Percentiles rank a stretch among this genome's conserved stretches.
Conservation (phyloP, 1,140 invertebrate species). For the Oryzaephilus surinamensis region DNA sequence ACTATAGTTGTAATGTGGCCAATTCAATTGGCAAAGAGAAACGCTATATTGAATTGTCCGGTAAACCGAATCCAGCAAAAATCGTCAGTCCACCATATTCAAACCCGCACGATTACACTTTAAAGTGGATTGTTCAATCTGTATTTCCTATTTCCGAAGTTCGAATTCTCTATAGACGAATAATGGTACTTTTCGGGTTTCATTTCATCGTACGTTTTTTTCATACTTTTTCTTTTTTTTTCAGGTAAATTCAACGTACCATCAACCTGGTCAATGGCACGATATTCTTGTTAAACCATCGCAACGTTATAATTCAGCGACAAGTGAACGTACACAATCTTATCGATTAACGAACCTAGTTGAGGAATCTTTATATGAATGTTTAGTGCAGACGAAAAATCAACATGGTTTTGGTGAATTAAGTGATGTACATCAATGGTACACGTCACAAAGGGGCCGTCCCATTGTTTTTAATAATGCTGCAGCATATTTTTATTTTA, state of each 20-base stretch:
- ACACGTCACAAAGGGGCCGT: slow-evolving; percentile 21
- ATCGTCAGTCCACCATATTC: slow-evolving; percentile 51
- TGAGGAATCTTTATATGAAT: slow-evolving; percentile 50
- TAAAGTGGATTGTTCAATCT: slow-evolving; percentile 52
- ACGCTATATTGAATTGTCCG: slow-evolving; percentile 53
- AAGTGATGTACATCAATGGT: slow-evolving; percentile 34
- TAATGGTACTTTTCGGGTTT: too few species aligned
- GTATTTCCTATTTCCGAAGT: slow-evolving; percentile 55
- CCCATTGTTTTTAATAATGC: too few species aligned
- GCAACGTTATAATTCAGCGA: slow-evolving; percentile 29
- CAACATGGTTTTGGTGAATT: slow-evolving; percentile 55
- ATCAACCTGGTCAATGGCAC: slow-evolving; percentile 61
- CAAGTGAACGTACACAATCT: slow-evolving; percentile 26
- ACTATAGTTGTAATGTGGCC: slow-evolving; percentile 56
- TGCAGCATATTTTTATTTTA: too few species aligned
- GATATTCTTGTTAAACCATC: slow-evolving; percentile 41
- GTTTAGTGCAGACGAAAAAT: slow-evolving; percentile 52
- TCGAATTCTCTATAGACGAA: slow-evolving; percentile 48
- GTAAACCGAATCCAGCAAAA: slow-evolving; percentile 50
- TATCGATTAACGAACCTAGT: slow-evolving; percentile 41
- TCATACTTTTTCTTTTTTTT: too few species aligned
- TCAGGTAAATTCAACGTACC: too few species aligned
- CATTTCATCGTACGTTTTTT: too few species aligned
- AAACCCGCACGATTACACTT: slow-evolving; percentile 44
- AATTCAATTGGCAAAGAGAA: slow-evolving; percentile 57